Evolutionary conservation across 2,113 vertebrate genomes (phyloP).

Genomic region (Thermophis baileyi): DNA sequence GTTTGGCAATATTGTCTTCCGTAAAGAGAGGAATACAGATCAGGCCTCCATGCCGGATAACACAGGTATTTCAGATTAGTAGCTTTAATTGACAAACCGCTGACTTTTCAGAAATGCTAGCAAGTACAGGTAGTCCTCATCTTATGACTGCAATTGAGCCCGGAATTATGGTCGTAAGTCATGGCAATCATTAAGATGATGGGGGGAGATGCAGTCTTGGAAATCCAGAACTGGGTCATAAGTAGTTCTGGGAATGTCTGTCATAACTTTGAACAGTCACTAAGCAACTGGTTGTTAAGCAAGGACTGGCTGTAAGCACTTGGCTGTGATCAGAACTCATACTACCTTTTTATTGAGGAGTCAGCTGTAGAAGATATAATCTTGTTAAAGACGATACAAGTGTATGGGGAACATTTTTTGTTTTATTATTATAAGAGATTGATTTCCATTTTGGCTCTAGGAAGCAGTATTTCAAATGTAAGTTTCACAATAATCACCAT

Average conservation of each 20-base stretch:
- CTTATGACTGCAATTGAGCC: not conserved
- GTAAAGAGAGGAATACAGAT: conserved; percentile 82
- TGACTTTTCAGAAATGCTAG: not conserved
- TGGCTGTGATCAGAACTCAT: not conserved
- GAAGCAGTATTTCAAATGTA: not conserved
- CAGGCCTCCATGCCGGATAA: conserved; percentile 91
- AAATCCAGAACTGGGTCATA: not conserved
- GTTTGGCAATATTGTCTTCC: conserved; percentile 85
- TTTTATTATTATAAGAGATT: not conserved
- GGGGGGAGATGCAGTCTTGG: not conserved
- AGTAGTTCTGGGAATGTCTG: not conserved
- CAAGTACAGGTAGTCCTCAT: not conserved
- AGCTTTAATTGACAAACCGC: not conserved
- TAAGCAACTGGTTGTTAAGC: not conserved
- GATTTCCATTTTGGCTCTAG: not conserved
- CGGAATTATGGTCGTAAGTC: not conserved
- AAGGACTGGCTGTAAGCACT: not conserved
- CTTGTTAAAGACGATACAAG: not conserved
- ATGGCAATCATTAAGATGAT: not conserved
- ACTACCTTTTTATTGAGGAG: not conserved
- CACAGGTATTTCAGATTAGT: conserved; percentile 65
- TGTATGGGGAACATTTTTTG: not conserved
- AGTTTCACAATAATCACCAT: not conserved
- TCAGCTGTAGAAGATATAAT: not conserved
- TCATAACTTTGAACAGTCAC: not conserved